These are phyloP conservation scores for Lutjanus campechanus DNA, from an alignment of 2,797 vertebrate genomes.

Conservation along the genomic window DNA sequence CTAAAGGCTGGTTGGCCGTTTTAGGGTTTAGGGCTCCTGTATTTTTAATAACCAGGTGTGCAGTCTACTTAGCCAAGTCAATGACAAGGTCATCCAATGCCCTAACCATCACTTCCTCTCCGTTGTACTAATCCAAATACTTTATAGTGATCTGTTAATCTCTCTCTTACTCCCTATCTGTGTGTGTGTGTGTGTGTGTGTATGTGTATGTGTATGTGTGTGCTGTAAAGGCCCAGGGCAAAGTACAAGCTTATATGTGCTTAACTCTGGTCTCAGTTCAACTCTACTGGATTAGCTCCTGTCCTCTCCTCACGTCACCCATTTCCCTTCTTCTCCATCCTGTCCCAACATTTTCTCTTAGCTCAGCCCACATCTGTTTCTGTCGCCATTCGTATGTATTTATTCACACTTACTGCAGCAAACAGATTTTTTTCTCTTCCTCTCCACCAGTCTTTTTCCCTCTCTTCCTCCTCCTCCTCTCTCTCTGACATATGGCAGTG, in stretches of 20 bases:
- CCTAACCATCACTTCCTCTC: conserved; percentile 29
- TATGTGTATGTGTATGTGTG: conserved; percentile 13
- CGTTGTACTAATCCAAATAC: conserved; percentile 45
- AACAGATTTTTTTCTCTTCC: conserved; percentile 64
- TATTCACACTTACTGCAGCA: conserved; percentile 74
- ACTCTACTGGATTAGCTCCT: conserved; percentile 72
- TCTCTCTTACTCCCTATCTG: conserved; percentile 24
- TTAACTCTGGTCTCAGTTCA: conserved; percentile 74
- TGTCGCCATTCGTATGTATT: conserved; percentile 72
- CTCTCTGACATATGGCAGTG: conserved; percentile 80
- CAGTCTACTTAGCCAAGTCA: conserved; percentile 38
- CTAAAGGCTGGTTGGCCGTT: conserved; percentile 14
- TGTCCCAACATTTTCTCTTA: conserved; percentile 34
- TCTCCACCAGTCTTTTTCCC: conserved; percentile 53
- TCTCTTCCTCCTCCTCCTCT: conserved; percentile 32
- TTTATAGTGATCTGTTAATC: conserved; percentile 67
- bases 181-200: conserved; percentile 8
- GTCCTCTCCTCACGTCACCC: conserved; percentile 58
- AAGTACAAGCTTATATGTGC: conserved; percentile 68
- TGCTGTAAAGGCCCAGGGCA: conserved; percentile 53
- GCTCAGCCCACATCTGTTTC: conserved; percentile 68
- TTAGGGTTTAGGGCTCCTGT: conserved; percentile 2
- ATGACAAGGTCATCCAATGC: conserved; percentile 43
- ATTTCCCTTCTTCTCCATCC: conserved; percentile 17
- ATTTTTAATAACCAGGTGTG: conserved; percentile 40